Conservation (phyloP, 2,888 invertebrate species). For the Melieria crassipennis region DNA sequence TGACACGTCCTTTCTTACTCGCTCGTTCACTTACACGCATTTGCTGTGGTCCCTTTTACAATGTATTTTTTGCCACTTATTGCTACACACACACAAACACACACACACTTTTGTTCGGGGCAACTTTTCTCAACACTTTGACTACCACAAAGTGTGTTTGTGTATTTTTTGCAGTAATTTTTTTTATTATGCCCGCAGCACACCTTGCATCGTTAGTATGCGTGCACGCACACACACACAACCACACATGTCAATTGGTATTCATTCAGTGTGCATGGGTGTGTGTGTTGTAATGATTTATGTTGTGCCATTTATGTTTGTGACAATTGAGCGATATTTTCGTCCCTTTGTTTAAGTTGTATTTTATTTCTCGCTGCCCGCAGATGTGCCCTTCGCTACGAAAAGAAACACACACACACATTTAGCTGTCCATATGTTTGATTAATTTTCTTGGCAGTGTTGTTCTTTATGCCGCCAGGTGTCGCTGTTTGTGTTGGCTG, state of each 20-base stretch:
- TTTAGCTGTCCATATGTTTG: not conserved
- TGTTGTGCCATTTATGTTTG: slow-evolving; percentile 54
- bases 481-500: too few relatives aligned
- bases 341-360: slow-evolving; percentile 12
- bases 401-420: not conserved
- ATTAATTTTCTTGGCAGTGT: too few relatives aligned
- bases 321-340: slow-evolving; percentile 57
- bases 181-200: slow-evolving; percentile 1
- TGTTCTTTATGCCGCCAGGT: too few relatives aligned
- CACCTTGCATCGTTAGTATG: not conserved
- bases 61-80: not conserved
- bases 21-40: too few relatives aligned
- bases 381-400: not conserved
- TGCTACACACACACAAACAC: not conserved
- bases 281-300: slow-evolving; percentile 48
- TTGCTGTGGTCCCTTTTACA: not conserved
- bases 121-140: not conserved
- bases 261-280: not conserved
- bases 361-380: not conserved
- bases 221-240: not conserved
- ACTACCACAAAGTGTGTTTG: not conserved
- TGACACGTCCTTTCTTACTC: too few relatives aligned
- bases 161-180: slow-evolving; percentile 11
- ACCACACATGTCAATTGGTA: not conserved
- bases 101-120: not conserved